phyloP scores from a whole-genome alignment of 2,113 vertebrate species.

The Oxyruncus cristatus region DNA sequence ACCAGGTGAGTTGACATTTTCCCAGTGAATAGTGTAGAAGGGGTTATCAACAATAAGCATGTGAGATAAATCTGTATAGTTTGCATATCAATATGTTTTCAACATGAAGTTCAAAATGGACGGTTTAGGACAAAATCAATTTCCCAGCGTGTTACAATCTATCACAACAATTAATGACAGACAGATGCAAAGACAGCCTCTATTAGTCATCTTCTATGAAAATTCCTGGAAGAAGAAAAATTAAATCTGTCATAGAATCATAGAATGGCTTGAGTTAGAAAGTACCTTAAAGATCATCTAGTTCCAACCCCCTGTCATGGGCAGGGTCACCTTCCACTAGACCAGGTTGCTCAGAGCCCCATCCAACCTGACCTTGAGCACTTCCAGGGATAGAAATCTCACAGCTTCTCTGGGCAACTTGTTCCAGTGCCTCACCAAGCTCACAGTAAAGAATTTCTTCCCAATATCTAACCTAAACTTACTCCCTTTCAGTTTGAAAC shows the following conservation, averaged over 20 bases:
- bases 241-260: background rate
- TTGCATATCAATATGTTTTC: background rate
- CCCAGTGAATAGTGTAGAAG: background rate
- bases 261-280: background rate
- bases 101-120: background rate
- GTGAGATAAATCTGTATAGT: background rate
- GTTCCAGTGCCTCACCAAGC: background rate
- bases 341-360: background rate
- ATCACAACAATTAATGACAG: background rate
- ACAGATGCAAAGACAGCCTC: background rate
- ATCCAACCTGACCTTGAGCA: background rate
- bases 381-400: background rate
- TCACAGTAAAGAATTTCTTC: background rate
- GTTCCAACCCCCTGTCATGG: background rate
- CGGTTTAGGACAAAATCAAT: background rate
- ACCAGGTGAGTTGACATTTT: background rate
- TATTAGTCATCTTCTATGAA: background rate
- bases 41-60: rapidly evolving
- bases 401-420: background rate
- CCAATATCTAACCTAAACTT: background rate
- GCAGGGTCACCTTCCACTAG: background rate
- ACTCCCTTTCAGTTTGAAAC: background rate
- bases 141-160: background rate
- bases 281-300: background rate
- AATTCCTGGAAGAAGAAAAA: background rate